Base-by-base conservation (phyloP, 2,888 invertebrate species). In the Xiphydria camelus region DNA sequence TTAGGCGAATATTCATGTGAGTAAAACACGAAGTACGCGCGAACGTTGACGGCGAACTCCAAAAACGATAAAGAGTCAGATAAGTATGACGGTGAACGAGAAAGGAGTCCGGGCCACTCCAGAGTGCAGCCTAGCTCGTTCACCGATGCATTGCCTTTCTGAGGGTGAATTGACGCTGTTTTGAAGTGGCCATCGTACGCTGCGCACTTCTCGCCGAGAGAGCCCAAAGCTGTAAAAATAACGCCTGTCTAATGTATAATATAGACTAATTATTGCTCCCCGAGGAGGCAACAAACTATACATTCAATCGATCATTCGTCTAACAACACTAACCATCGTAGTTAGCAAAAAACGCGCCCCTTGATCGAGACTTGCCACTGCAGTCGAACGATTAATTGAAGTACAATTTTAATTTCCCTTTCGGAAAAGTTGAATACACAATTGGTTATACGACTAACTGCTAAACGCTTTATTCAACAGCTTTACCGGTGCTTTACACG, bases 401-500 rank as follows among this genome's bases (percentile, higher is more conserved):
- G n/a, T n/a, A n/a, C n/a, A n/a, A n/a, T n/a, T n/a, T 17, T 18
- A 9, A 6, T 32, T 33, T 33, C 4, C n/a, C 4, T 7, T 33
- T 33, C 18, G 34, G 9, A 18, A 18, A 34, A 34, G 39, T 39
- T 32, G 15, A 33, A 35, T 45, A 47, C 15, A 1, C 12, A 14
- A 17, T 34, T 35, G n/a, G n/a, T n/a, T 41, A 22, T 52, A 61
- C 45, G 48, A 62, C 50, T 58, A 63, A 67, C 52, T 55, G 66
- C 65, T 63, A 65, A 62, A 66, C 57, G 69, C 70, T 70, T 71
- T 59, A 53, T 68, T 68, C 66, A 61, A 66, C 66, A 65, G 70
- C 70, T 72, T 70, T 65, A 59, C 67, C 64, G 62, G 66, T 66
- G 68, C 70, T 71, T 69, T 48, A 67, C 71, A 72, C 71, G 61